Percentiles rank a stretch among this genome's conserved stretches.
Conservation (phyloP, 1,140 invertebrate species). For the Pentalonia nigronervosa region DNA sequence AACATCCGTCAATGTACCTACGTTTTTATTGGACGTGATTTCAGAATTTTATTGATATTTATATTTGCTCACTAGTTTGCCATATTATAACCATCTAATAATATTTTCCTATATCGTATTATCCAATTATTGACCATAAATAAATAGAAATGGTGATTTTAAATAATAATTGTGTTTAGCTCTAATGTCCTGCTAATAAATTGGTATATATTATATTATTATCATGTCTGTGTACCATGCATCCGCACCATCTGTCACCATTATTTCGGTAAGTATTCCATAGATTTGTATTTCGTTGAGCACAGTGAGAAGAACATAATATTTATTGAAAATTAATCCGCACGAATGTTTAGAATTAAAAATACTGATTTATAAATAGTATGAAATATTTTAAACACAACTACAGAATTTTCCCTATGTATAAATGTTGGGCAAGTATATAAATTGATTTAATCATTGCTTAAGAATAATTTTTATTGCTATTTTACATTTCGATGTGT, state of each 20-base stretch:
- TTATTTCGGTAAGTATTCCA: not conserved
- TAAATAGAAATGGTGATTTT: not conserved
- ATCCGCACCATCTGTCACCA: not conserved
- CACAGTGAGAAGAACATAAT: not conserved
- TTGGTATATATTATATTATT: not conserved
- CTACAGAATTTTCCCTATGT: not conserved
- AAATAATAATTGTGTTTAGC: not conserved
- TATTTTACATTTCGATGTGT: not conserved
- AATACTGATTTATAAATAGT: not conserved
- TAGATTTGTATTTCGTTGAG: not conserved
- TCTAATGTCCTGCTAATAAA: constrained; percentile 13
- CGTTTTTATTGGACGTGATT: not conserved
- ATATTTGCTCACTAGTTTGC: not conserved
- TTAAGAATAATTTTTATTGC: not conserved
- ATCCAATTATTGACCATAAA: not conserved
- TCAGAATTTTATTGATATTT: not conserved
- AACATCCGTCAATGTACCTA: not conserved
- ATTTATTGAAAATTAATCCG: not conserved
- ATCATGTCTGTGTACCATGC: not conserved
- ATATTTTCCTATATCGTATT: not conserved
- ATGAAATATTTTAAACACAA: not conserved
- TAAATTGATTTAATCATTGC: not conserved
- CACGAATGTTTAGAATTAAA: not conserved
- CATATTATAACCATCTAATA: not conserved
- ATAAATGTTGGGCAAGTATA: not conserved